Percentiles rank a stretch among this genome's conserved stretches.
Evolutionary conservation across 1,140 invertebrate genomes (phyloP).

Genomic region (Episyrphus balteatus): DNA sequence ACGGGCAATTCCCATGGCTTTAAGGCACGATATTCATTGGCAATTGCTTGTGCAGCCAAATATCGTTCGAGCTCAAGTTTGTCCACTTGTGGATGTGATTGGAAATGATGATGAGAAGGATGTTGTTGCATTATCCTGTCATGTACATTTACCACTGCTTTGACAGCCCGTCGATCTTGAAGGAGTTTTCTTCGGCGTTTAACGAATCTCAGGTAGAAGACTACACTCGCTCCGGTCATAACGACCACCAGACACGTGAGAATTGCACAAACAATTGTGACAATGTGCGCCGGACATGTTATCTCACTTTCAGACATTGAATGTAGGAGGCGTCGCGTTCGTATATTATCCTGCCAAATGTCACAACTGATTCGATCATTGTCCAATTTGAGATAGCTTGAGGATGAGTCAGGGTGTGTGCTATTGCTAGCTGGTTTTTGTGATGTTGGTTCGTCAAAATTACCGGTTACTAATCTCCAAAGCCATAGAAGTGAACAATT

Average conservation of each 20-base stretch:
- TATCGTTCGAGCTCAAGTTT: slow-evolving; percentile 35
- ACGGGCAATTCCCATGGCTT: slow-evolving; percentile 35
- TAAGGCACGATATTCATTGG: slow-evolving; percentile 32
- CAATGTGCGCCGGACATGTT: slow-evolving; percentile 34
- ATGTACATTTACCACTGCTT: slow-evolving; percentile 33
- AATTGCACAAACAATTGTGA: slow-evolving; percentile 34
- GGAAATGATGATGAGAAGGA: slow-evolving; percentile 25
- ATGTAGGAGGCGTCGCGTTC: slow-evolving; percentile 18
- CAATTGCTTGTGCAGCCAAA: slow-evolving; percentile 30
- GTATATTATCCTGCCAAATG: slow-evolving; percentile 26
- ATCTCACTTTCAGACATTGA: slow-evolving; percentile 33
- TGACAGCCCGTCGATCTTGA: slow-evolving; percentile 28
- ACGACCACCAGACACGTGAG: slow-evolving; percentile 28
- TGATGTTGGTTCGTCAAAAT: slow-evolving; percentile 20
- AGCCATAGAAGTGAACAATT: slow-evolving; percentile 81
- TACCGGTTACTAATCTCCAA: slow-evolving; percentile 51
- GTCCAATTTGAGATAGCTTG: slow-evolving; percentile 25
- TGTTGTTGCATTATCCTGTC: slow-evolving; percentile 30
- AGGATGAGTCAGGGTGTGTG: slow-evolving; percentile 7
- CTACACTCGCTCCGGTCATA: slow-evolving; percentile 29
- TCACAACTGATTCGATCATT: slow-evolving; percentile 32
- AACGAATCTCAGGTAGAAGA: slow-evolving; percentile 32
- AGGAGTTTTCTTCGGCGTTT: slow-evolving; percentile 27
- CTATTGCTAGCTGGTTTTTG: slow-evolving; percentile 14
- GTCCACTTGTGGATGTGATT: slow-evolving; percentile 30